phyloP scores from a whole-genome alignment of 2,888 invertebrate genomes.

The Amphimallon solstitiale region DNA sequence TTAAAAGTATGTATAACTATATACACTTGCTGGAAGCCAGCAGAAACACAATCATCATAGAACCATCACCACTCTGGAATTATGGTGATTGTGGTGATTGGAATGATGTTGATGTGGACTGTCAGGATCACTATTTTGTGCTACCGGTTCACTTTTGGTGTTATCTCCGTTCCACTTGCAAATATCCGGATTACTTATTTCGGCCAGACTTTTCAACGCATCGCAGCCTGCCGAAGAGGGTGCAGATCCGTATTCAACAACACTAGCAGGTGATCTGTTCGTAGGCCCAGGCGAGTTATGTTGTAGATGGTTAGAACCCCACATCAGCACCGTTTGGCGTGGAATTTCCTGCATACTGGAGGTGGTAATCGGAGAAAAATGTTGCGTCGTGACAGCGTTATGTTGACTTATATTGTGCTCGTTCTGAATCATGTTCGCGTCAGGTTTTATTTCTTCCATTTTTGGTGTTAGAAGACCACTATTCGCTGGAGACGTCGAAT shows the following conservation, averaged over 20 bases:
- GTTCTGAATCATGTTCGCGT: conserved; percentile 57
- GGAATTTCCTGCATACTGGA: conserved; percentile 67
- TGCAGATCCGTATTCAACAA: conserved; percentile 44
- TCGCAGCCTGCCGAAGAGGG: conserved; percentile 54
- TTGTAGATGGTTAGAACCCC: conserved; percentile 71
- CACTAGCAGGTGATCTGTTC: conserved; percentile 55
- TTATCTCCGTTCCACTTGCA: conserved; percentile 60
- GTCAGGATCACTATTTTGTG: conserved; percentile 54
- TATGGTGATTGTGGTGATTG: conserved; percentile 59
- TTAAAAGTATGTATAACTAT: conserved; percentile 56
- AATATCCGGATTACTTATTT: conserved; percentile 59
- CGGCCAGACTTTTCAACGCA: conserved; percentile 56
- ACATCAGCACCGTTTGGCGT: conserved; percentile 93
- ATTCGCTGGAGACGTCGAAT: conserved; percentile 72
- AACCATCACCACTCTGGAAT: conserved; percentile 63
- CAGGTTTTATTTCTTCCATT: conserved; percentile 70
- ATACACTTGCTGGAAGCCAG: conserved; percentile 50
- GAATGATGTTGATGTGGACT: conserved; percentile 61
- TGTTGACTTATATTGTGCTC: conserved; percentile 50
- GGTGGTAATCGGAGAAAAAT: conserved; percentile 59
- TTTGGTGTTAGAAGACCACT: conserved; percentile 70
- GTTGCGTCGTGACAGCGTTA: conserved; percentile 55
- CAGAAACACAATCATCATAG: conserved; percentile 59
- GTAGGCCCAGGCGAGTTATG: conserved; percentile 51
- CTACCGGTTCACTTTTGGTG: conserved; percentile 54